phyloP scores from a whole-genome alignment of 53 echinoderm and acorn worm species.

The Stichopus horrens region DNA sequence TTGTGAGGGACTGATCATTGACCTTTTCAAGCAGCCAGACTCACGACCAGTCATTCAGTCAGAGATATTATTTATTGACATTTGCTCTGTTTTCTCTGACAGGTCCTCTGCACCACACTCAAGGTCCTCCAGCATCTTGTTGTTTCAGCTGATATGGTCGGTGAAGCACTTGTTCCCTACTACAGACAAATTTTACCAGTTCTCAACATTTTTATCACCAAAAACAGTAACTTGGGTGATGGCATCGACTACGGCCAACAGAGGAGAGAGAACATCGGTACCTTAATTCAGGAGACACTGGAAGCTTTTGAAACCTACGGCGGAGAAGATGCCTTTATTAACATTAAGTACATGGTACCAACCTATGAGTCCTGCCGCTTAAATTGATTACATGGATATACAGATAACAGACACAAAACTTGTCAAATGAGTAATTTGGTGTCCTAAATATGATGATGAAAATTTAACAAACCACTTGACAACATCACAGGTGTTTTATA shows the following conservation, averaged over 20 bases:
- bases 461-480: too few relatives aligned
- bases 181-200: conserved; percentile 96
- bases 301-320: conserved; percentile 85
- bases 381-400: conserved; percentile 53
- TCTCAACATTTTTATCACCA: conserved; percentile 91
- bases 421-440: too few relatives aligned
- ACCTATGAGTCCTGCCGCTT: conserved; percentile 90
- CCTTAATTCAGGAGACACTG: conserved; percentile 91
- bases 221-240: conserved; percentile 90
- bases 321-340: conserved; percentile 95
- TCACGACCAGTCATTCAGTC: not conserved
- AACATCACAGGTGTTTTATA: too few relatives aligned
- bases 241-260: conserved; percentile 99
- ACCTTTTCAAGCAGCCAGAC: too few relatives aligned
- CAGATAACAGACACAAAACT: too few relatives aligned
- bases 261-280: conserved; percentile 91
- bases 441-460: too few relatives aligned
- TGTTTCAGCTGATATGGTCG: conserved; percentile 79
- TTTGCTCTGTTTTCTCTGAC: conserved; percentile 27
- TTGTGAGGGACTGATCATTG: too few relatives aligned
- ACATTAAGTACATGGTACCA: conserved; percentile 99
- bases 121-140: conserved; percentile 96
- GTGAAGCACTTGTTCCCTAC: conserved; percentile 94
- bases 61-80: not conserved
- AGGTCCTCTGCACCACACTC: conserved; percentile 89